Percentiles rank a stretch among this genome's conserved stretches.
phyloP scores from a whole-genome alignment of 2,797 vertebrate genomes.

The Sebastes steindachneri region DNA sequence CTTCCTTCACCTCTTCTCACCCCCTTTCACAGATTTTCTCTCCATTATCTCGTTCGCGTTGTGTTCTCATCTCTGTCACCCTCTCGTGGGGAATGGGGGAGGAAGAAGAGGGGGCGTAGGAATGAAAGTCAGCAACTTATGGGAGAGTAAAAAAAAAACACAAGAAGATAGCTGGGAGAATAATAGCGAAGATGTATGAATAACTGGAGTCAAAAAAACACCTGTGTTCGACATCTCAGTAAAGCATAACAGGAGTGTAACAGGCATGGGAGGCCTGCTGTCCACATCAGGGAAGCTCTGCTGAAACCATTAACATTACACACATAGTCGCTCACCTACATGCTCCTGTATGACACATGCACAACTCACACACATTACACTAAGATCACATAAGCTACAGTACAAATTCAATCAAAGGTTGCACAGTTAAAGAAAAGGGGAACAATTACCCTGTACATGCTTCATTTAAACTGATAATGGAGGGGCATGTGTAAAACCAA shows the following conservation, averaged over 20 bases:
- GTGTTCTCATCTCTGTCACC: constrained; percentile 70
- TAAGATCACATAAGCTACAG: not conserved
- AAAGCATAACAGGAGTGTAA: constrained; percentile 73
- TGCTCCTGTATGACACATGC: constrained; percentile 48
- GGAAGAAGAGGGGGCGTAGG: constrained; percentile 51
- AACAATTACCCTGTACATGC: not conserved
- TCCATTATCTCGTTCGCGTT: constrained; percentile 61
- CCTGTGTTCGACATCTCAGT: constrained; percentile 81
- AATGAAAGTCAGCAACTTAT: constrained; percentile 52
- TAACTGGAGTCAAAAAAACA: constrained; percentile 46
- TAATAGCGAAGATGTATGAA: constrained; percentile 46
- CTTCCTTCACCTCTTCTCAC: constrained; percentile 36
- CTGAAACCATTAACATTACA: constrained; percentile 79
- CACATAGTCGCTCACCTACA: constrained; percentile 67
- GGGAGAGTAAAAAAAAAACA: constrained; percentile 12
- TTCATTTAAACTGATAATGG: constrained; percentile 41
- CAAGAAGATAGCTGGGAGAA: constrained; percentile 35
- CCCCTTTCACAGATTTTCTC: constrained; percentile 65
- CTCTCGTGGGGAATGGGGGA: constrained; percentile 67
- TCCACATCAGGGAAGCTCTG: constrained; percentile 74
- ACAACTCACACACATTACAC: constrained; percentile 23
- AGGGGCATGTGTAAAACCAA: constrained; percentile 31
- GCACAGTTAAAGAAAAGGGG: not conserved
- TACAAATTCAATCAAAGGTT: constrained; percentile 9
- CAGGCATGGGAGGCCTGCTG: constrained; percentile 67